Percentiles rank a stretch among this genome's conserved stretches.
Evolutionary conservation across 2,797 vertebrate genomes (phyloP).

Genomic region (Meda fulgida): DNA sequence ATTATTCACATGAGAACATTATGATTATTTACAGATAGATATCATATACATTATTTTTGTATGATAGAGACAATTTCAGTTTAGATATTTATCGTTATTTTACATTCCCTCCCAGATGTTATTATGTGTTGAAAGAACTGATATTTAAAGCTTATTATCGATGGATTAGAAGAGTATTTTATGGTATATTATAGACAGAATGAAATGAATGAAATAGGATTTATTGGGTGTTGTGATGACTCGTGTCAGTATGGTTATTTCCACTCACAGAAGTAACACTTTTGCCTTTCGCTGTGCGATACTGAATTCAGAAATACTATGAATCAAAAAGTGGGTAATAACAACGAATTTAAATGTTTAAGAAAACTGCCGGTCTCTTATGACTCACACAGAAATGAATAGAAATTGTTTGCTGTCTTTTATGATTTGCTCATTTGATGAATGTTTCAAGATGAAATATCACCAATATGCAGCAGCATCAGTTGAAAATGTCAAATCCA

Average conservation of each 20-base stretch:
- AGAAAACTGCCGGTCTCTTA: slow-evolving; percentile 12
- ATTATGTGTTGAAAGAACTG: slow-evolving; percentile 53
- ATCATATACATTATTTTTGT: slow-evolving; percentile 62
- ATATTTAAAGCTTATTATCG: slow-evolving; percentile 45
- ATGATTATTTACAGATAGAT: slow-evolving; percentile 53
- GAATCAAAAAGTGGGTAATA: not conserved
- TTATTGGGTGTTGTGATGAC: slow-evolving; percentile 53
- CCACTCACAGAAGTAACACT: slow-evolving; percentile 39
- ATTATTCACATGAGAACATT: slow-evolving; percentile 40
- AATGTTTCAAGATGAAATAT: slow-evolving; percentile 63
- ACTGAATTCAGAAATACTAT: slow-evolving; percentile 11
- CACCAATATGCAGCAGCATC: slow-evolving; percentile 51
- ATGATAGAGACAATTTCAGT: slow-evolving; percentile 55
- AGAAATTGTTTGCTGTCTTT: not conserved
- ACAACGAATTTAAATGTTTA: slow-evolving; percentile 4
- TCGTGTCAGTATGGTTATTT: slow-evolving; percentile 37
- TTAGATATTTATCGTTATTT: slow-evolving; percentile 54
- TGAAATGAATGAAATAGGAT: slow-evolving; percentile 49
- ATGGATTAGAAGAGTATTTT: slow-evolving; percentile 59
- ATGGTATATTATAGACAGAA: slow-evolving; percentile 53
- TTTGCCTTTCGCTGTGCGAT: slow-evolving; percentile 16
- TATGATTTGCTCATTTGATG: slow-evolving; percentile 59
- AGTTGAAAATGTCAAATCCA: slow-evolving; percentile 46
- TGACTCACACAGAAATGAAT: slow-evolving; percentile 33
- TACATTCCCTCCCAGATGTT: slow-evolving; percentile 53